A percentile compares a stretch with the other conserved stretches of the same genome.
These are phyloP conservation scores for Drosophila hamatofila DNA, from an alignment of 2,888 invertebrate genomes.

Conservation along the genomic window DNA sequence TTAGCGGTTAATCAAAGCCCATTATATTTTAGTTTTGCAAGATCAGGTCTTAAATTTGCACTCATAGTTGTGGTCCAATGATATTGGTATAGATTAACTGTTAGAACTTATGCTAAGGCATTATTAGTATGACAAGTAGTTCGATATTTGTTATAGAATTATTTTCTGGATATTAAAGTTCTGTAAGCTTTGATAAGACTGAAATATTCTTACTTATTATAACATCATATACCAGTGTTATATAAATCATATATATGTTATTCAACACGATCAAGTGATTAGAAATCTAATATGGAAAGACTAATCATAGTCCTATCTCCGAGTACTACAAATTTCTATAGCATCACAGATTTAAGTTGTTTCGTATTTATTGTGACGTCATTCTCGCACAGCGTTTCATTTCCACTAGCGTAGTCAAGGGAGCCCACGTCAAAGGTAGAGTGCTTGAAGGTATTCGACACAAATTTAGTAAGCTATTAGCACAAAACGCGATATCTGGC, in stretches of 20 bases:
- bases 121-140: background rate
- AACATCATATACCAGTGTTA: background rate
- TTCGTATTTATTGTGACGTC: slow-evolving; percentile 1
- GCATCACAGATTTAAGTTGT: background rate
- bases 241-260: background rate
- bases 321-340: background rate
- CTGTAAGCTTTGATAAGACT: too few species aligned
- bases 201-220: too few species aligned
- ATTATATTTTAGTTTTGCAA: too few species aligned
- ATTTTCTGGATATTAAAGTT: too few species aligned
- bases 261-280: background rate
- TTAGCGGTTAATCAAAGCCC: too few species aligned
- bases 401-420: background rate
- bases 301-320: background rate
- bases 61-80: background rate
- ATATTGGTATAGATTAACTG: background rate
- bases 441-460: background rate
- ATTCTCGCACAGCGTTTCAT: background rate
- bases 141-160: background rate
- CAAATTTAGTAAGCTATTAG: background rate
- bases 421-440: slow-evolving; percentile 4
- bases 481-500: slow-evolving; percentile 23
- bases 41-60: background rate
- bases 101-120: too few species aligned
- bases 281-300: background rate